Conservation (phyloP, 2,113 vertebrate species). For the Cebus imitator region DNA sequence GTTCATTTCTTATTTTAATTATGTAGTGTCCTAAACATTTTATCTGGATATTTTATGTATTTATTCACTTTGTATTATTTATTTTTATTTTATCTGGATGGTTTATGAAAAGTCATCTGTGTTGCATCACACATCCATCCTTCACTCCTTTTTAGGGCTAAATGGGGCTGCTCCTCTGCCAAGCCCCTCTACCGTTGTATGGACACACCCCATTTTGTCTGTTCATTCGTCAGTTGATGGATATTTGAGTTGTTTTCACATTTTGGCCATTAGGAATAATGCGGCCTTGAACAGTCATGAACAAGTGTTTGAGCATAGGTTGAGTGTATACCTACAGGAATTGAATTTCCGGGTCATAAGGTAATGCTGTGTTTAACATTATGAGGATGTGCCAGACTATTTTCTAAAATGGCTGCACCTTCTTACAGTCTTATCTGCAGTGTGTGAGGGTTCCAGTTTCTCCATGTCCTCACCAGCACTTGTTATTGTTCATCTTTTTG, state of each 20-base stretch:
- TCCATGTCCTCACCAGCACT: background rate
- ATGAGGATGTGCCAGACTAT: background rate
- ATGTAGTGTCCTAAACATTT: background rate
- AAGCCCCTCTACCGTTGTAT: background rate
- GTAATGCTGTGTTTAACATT: background rate
- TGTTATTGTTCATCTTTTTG: background rate
- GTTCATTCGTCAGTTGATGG: background rate
- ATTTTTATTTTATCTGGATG: no score
- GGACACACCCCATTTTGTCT: background rate
- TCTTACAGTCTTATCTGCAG: no score
- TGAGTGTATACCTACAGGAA: background rate
- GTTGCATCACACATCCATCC: background rate
- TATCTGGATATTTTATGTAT: background rate
- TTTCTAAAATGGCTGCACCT: accelerated
- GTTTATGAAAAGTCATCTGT: background rate
- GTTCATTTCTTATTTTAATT: background rate
- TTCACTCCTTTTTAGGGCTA: background rate
- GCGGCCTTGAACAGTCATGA: background rate
- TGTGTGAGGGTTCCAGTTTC: background rate
- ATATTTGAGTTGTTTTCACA: background rate
- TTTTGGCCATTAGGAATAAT: background rate
- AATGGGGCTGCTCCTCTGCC: background rate
- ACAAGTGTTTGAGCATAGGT: background rate
- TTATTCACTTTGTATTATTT: background rate
- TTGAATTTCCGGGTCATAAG: background rate